Base-by-base conservation (phyloP, 2,888 invertebrate species). In the Caenorhabditis japonica region DNA sequence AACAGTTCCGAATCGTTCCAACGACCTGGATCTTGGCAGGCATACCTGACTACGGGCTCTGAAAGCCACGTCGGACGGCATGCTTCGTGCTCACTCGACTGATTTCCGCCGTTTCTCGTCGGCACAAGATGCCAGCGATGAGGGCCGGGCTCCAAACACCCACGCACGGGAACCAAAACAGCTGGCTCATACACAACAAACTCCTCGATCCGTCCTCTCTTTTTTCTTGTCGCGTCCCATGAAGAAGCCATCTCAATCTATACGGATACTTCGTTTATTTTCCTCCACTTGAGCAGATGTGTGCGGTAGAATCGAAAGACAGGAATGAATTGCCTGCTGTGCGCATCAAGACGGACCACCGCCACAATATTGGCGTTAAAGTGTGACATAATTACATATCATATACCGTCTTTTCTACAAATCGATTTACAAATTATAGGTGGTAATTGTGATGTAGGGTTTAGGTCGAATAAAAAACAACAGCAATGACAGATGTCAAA, bases 11-110 rank as follows among this genome's bases (percentile, higher is more conserved):
- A 76, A 74, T 23, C 81, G 74, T 46, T 83, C 83, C 41, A 85
- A 55, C 5, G 86, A 85, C 51, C 86, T 72, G 8, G 77, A 75
- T 21, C 85, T 73, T 23, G 86, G 85, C 43, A 85, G 66, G 47
- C 70, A 53, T 17, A 80, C 75, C 51, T 76, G 75, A 49, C 56
- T 61, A 12, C 73, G 52, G 38, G 79, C 79, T 53, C 79, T 62
- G 55, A 74, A 68, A 33, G 79, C 79, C 44, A 75, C 75, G 51
- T 75, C 76, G 51, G 62, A 68, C 38, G 74, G 75, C 76, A 79
- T 78, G 49, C 52, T 38, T 17, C 19, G 13, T 44, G 43, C 49
- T 47, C 41, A 47, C 53, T 53, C 69, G 49, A 69, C 69, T 60
- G 59, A 60, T 41, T 46, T 38, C 39, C 27, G 15, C 33, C 13